A percentile compares a stretch with the other conserved stretches of the same genome.
Evolutionary conservation across 2,888 invertebrate species (phyloP).

Genomic region (Thymelicus acteon): DNA sequence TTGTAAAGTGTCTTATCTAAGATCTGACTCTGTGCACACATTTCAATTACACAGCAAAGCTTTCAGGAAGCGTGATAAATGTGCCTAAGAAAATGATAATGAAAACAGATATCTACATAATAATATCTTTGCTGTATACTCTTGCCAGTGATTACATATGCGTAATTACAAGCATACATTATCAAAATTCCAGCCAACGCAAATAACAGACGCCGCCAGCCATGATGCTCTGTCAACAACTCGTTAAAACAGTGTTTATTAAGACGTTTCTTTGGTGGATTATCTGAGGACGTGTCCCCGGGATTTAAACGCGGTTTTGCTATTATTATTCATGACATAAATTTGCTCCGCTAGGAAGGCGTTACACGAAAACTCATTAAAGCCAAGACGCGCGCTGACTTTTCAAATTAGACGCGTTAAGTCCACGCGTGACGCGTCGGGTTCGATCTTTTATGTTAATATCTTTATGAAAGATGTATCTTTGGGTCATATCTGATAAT

Average conservation of each 20-base stretch:
- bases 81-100: no score
- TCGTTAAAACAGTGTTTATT: constrained; percentile 72
- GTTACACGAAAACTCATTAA: constrained; percentile 84
- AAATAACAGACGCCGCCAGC: constrained; percentile 13
- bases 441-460: constrained; percentile 4
- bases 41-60: no score
- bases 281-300: constrained; percentile 73
- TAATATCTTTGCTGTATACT: no score
- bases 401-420: constrained; percentile 83
- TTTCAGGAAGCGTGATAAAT: no score
- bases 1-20: no score
- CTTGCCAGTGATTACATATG: no score
- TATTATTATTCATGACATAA: constrained; percentile 84
- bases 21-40: no score
- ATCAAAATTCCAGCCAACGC: constrained; percentile 23
- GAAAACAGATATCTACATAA: no score
- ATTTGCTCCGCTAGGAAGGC: constrained; percentile 78
- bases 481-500: no score
- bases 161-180: constrained; percentile 4
- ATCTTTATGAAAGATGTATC: not conserved
- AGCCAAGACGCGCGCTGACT: constrained; percentile 81
- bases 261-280: constrained; percentile 72
- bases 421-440: constrained; percentile 75
- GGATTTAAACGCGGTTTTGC: constrained; percentile 78
- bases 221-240: constrained; percentile 57